A percentile compares a stretch with the other conserved stretches of the same genome.
phyloP scores from a whole-genome alignment of 2,797 vertebrate species.

The Leptatherina wallacei region DNA sequence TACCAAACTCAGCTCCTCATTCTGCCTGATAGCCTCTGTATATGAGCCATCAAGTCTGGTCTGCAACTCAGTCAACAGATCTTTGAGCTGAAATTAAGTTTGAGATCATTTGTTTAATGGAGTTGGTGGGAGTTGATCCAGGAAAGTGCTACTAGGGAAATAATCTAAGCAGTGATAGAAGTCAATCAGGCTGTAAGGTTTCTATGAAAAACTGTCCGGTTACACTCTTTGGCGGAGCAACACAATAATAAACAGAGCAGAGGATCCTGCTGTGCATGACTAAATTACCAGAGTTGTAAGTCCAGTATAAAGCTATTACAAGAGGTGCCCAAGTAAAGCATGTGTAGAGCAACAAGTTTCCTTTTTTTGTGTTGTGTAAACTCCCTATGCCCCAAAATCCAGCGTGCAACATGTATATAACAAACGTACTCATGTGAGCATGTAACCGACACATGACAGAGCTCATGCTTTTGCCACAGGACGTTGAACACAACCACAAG shows the following conservation, averaged over 20 bases:
- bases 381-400: not conserved
- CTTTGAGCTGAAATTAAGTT: constrained; percentile 99
- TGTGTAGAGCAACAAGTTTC: not conserved
- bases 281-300: constrained; percentile 14
- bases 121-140: constrained; percentile 21
- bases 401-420: constrained; percentile 6
- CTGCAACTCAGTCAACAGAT: constrained; percentile 99
- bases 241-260: not conserved
- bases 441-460: constrained; percentile 6
- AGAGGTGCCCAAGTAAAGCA: not conserved
- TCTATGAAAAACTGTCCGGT: not conserved
- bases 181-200: constrained; percentile 6
- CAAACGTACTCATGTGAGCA: not conserved
- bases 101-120: constrained; percentile 81
- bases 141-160: constrained; percentile 41
- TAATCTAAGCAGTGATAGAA: constrained; percentile 22
- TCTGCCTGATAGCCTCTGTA: constrained; percentile 98
- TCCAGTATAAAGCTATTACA: not conserved
- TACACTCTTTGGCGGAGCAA: constrained; percentile 1
- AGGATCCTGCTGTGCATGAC: constrained; percentile 15
- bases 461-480: constrained; percentile 9
- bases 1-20: constrained; percentile 99
- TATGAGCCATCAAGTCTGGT: constrained; percentile 99
- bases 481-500: constrained; percentile 18
- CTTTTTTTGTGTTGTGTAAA: constrained; percentile 12